Base-by-base conservation (phyloP, 2,113 vertebrate genomes). In the Orientallactaga bullata region DNA sequence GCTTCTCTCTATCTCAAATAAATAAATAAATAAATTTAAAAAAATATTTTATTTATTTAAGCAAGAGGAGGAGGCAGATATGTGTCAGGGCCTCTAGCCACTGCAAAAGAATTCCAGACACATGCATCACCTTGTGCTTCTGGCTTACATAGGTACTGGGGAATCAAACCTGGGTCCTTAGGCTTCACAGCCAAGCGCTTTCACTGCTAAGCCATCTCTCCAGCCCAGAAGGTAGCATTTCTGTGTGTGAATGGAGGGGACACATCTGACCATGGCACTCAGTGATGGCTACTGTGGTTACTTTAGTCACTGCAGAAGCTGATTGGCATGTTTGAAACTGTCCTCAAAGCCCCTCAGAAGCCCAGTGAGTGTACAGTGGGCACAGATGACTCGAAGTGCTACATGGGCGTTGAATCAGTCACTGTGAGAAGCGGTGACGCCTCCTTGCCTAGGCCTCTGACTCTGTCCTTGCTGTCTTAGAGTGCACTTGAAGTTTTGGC, bases 331-430 rank as follows among this genome's bases (percentile, higher is more conserved):
- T 37, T 11, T 7, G 69, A 63, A 18, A 63, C 17, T 23, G 1
- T 23, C 35, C 16, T 72, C 2, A 0, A 5, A 20, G 51, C 32
- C 66, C 26, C 35, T 5, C 6, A 4, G 18, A 15, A 17, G 9
- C 26, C 0, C 73, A 7, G n/a, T 21, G 16, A 32, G 63, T 35
- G 2, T 0, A 1, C 0, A 1, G 35, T 0, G 1, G 8, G 35
- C 65, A n/a, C 37, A 1, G 80, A 72, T 39, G 35, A 37, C 9
- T 77, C 9, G 18, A 35, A 30, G 68, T 18, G n/a, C 42, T 47
- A 1, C 3, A 8, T 15, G 20, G 7, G 8, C 81, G 66, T 65
- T 6, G 37, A 66, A 42, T 42, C 79, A 65, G 17, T 26, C 6
- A 39, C 37, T 73, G 0, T 0, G 0, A 0, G 35, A 13, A 30